These are phyloP conservation scores for Penaeus monodon DNA, from an alignment of 2,888 invertebrate species.

Conservation along the genomic window DNA sequence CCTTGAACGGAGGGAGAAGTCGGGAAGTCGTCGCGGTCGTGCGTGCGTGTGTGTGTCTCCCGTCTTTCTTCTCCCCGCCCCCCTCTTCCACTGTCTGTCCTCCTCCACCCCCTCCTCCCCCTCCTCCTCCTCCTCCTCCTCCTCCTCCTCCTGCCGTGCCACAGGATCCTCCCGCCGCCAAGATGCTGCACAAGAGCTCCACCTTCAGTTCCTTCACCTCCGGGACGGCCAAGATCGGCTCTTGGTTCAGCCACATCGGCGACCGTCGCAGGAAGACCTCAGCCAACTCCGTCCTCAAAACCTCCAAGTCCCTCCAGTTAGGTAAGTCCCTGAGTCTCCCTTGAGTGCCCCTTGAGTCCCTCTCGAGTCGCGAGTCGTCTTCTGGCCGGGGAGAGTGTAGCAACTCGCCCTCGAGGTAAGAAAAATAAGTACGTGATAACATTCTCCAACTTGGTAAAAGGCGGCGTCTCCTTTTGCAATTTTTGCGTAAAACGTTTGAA, in stretches of 20 bases:
- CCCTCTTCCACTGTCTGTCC: neutral
- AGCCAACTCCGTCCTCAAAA: slow-evolving; percentile 60
- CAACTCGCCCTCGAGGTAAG: too few relatives aligned
- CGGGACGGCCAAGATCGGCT: slow-evolving; percentile 70
- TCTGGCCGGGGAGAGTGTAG: neutral
- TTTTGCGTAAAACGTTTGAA: too few relatives aligned
- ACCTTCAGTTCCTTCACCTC: slow-evolving; percentile 70
- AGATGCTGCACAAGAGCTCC: slow-evolving; percentile 70
- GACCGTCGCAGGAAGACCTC: slow-evolving; percentile 67
- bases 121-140: slow-evolving; percentile 2
- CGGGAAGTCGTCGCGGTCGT: neutral
- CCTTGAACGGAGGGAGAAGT: neutral
- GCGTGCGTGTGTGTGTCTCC: neutral
- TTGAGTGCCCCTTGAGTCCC: neutral
- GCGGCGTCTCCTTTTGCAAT: too few relatives aligned
- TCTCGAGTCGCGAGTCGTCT: neutral
- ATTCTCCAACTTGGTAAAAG: too few relatives aligned
- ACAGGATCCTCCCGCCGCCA: slow-evolving; percentile 56
- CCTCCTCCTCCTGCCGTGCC: neutral
- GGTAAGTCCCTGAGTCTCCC: slow-evolving; percentile 31
- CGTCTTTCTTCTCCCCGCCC: neutral
- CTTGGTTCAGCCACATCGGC: slow-evolving; percentile 70
- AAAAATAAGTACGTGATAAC: too few relatives aligned
- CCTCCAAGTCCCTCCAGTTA: slow-evolving; percentile 64
- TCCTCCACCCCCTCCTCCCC: neutral